A percentile compares a stretch with the other conserved stretches of the same genome.
Conservation (phyloP, 2,797 vertebrate species). For the Amblyraja radiata region DNA sequence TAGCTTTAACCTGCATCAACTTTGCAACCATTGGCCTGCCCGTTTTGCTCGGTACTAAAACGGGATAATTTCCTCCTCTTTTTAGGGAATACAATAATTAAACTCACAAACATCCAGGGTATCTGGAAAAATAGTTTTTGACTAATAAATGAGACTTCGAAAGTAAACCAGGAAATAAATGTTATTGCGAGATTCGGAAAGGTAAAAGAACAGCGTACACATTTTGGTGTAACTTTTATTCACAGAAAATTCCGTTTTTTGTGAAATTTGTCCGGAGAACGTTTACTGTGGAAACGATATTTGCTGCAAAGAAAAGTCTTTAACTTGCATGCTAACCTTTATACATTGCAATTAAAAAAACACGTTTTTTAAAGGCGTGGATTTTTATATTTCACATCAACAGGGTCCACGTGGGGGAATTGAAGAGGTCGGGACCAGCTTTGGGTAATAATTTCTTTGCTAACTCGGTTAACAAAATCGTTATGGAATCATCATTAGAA, state of each 20-base stretch:
- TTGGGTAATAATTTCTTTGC: not conserved
- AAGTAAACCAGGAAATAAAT: not conserved
- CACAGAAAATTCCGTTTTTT: not conserved
- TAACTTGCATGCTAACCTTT: not conserved
- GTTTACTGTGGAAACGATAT: not conserved
- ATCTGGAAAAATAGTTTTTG: not conserved
- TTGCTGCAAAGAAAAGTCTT: not conserved
- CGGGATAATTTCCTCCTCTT: not conserved
- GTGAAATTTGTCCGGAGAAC: not conserved
- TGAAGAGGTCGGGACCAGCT: not conserved
- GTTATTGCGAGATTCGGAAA: not conserved
- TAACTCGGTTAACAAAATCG: no score
- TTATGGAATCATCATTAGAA: constrained; percentile 54
- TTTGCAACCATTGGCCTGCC: no score
- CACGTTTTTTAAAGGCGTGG: not conserved
- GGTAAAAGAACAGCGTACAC: not conserved
- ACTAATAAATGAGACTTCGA: not conserved
- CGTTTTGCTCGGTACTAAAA: not conserved
- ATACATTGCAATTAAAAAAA: not conserved
- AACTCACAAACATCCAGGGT: not conserved
- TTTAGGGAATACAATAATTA: not conserved
- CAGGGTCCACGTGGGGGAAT: not conserved
- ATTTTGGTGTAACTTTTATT: not conserved
- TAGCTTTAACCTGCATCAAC: not conserved
- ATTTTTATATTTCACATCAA: not conserved